These are phyloP conservation scores for Streptopelia turtur DNA, from an alignment of 2,797 vertebrate genomes.

Conservation along the genomic window DNA sequence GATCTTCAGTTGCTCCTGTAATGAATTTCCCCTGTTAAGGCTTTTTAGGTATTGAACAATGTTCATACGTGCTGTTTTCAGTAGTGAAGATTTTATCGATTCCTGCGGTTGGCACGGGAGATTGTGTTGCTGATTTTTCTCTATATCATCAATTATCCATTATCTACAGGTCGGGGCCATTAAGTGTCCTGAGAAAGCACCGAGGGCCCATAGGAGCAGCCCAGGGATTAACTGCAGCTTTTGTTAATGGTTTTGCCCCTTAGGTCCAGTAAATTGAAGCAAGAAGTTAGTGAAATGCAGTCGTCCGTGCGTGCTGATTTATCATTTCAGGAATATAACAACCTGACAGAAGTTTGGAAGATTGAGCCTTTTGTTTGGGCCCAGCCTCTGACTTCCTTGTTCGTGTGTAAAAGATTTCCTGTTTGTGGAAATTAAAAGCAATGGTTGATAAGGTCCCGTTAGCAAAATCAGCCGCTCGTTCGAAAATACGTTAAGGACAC, in stretches of 20 bases:
- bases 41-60: not conserved
- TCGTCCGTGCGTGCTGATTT: conserved; percentile 56
- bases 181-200: not conserved
- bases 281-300: conserved; percentile 7
- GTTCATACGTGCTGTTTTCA: not conserved
- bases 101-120: not conserved
- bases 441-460: not conserved
- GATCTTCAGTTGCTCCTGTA: not conserved
- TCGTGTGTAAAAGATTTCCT: conserved; percentile 61
- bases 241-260: conserved; percentile 16
- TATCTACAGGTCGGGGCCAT: not conserved
- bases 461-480: not conserved
- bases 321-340: conserved; percentile 60
- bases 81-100: not conserved
- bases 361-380: conserved; percentile 58
- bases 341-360: conserved; percentile 11
- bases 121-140: not conserved
- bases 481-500: not conserved
- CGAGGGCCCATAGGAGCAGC: not conserved
- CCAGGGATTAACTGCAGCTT: not conserved
- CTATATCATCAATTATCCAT: rapidly evolving
- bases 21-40: not conserved
- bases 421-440: conserved; percentile 31
- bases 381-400: conserved; percentile 30
- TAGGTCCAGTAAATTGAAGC: conserved; percentile 24